Evolutionary conservation across 1,140 invertebrate species (phyloP).

Genomic region (Pinna nobilis): DNA sequence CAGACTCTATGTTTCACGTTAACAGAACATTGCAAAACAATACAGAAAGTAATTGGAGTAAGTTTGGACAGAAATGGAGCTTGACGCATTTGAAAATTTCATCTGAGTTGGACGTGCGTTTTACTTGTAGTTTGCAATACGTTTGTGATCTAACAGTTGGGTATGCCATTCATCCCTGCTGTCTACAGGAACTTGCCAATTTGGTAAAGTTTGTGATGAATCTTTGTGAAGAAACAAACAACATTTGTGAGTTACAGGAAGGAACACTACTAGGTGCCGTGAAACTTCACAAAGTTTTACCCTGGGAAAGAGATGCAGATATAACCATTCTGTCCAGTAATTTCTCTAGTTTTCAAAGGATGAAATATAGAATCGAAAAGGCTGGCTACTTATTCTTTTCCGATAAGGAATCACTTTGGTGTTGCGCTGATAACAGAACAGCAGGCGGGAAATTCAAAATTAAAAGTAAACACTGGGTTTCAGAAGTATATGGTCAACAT

Average conservation of each 20-base stretch:
- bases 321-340: slow-evolving; percentile 48
- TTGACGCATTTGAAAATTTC: slow-evolving; percentile 6
- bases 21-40: neutral
- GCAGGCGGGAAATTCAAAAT: slow-evolving; percentile 42
- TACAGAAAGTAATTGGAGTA: slow-evolving; percentile 5
- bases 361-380: slow-evolving; percentile 29
- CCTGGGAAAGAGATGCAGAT: slow-evolving; percentile 67
- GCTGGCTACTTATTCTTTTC: slow-evolving; percentile 42
- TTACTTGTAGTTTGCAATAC: slow-evolving; percentile 7
- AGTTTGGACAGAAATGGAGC: slow-evolving; percentile 26
- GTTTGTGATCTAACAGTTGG: slow-evolving; percentile 6
- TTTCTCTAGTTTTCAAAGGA: slow-evolving; percentile 36
- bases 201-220: slow-evolving; percentile 42
- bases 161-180: slow-evolving; percentile 23
- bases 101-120: neutral
- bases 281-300: slow-evolving; percentile 60
- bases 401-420: slow-evolving; percentile 32
- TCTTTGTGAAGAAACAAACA: slow-evolving; percentile 28
- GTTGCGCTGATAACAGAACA: slow-evolving; percentile 42
- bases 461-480: slow-evolving; percentile 30
- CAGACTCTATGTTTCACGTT: slow-evolving; percentile 64
- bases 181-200: slow-evolving; percentile 28
- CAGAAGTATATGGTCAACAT: slow-evolving; percentile 51
- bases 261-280: slow-evolving; percentile 63
- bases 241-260: slow-evolving; percentile 60